Conservation (phyloP, 1,140 invertebrate species). For the Drosophila malerkotliana region DNA sequence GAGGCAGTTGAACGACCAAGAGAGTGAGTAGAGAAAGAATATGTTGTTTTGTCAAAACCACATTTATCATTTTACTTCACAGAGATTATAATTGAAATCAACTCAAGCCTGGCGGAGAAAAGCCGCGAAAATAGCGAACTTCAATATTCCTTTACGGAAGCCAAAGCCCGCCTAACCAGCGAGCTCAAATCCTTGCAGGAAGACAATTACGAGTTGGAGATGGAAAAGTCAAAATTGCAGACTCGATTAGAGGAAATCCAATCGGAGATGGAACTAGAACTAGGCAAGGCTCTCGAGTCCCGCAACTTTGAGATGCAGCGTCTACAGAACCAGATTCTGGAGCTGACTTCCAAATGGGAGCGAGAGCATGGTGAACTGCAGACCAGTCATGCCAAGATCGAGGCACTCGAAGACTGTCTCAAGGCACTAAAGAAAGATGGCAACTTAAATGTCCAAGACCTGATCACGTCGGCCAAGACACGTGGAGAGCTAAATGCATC, state of each 20-base stretch:
- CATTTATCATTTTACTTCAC: not conserved
- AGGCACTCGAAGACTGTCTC: slow-evolving; percentile 84
- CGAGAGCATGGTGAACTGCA: slow-evolving; percentile 67
- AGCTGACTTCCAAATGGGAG: slow-evolving; percentile 60
- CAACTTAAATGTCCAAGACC: slow-evolving; percentile 79
- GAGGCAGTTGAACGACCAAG: slow-evolving; percentile 86
- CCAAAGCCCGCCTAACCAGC: slow-evolving; percentile 82
- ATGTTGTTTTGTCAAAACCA: no score
- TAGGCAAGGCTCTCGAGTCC: slow-evolving; percentile 79
- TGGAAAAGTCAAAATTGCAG: slow-evolving; percentile 83
- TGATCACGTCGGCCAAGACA: slow-evolving; percentile 84
- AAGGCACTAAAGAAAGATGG: slow-evolving; percentile 84
- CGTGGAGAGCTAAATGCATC: slow-evolving; percentile 85
- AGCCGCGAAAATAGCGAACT: slow-evolving; percentile 85
- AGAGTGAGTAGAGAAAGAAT: slow-evolving; percentile 71
- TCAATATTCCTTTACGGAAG: slow-evolving; percentile 84
- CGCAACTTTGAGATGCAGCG: slow-evolving; percentile 81
- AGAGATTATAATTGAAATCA: slow-evolving; percentile 85
- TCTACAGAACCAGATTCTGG: slow-evolving; percentile 75
- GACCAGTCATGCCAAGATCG: slow-evolving; percentile 76
- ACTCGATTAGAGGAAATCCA: slow-evolving; percentile 83
- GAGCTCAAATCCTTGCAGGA: slow-evolving; percentile 72
- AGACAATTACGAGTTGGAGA: slow-evolving; percentile 74
- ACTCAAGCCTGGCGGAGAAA: slow-evolving; percentile 84
- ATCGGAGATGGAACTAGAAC: slow-evolving; percentile 76